Evolutionary conservation across 2,888 invertebrate species (phyloP).

Genomic region (Caenorhabditis wallacei): DNA sequence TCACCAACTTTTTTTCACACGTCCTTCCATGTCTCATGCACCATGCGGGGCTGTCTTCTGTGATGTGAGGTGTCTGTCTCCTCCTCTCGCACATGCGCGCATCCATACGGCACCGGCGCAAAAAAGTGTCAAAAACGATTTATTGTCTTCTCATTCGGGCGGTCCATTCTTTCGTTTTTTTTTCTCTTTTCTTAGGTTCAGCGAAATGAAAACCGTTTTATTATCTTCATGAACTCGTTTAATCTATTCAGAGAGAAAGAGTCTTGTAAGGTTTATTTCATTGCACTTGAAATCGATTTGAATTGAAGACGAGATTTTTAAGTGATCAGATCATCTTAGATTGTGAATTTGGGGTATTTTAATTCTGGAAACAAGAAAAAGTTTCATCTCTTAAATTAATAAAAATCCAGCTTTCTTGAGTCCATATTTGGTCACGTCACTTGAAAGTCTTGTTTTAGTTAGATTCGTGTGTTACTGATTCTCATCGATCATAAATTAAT

Average conservation of each 20-base stretch:
- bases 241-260: not conserved
- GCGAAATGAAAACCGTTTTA: not conserved
- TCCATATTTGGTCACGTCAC: too few species aligned
- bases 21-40: slow-evolving; percentile 33
- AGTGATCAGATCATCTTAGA: too few species aligned
- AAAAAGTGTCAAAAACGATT: slow-evolving; percentile 59
- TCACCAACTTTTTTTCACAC: too few species aligned
- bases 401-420: too few species aligned
- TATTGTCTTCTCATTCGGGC: slow-evolving; percentile 39
- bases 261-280: not conserved
- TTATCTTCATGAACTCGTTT: not conserved
- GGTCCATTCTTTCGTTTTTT: slow-evolving; percentile 1
- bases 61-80: slow-evolving; percentile 42
- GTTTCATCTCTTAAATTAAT: too few species aligned
- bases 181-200: not conserved
- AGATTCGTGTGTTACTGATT: too few species aligned
- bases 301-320: too few species aligned
- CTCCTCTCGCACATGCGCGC: slow-evolving; percentile 23
- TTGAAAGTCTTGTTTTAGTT: too few species aligned
- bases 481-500: slow-evolving; percentile 3
- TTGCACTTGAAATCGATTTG: too few species aligned
- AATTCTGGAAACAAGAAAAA: too few species aligned
- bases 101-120: slow-evolving; percentile 40
- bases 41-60: slow-evolving; percentile 38
- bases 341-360: too few species aligned